phyloP scores from a whole-genome alignment of 2,888 invertebrate species.

The Troides oblongomaculatus region DNA sequence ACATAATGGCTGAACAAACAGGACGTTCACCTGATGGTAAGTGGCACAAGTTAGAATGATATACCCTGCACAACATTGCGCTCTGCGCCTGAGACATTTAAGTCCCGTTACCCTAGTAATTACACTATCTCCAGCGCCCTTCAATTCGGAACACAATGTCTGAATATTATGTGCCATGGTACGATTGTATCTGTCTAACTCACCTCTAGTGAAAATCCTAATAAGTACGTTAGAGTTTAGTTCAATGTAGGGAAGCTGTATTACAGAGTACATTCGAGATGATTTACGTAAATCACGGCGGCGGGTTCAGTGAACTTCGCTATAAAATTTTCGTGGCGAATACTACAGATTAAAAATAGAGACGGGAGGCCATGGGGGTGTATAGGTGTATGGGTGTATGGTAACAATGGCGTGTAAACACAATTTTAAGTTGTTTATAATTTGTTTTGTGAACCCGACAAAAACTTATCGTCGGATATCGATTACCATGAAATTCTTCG shows the following conservation, averaged over 20 bases:
- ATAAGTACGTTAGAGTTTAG: too few species aligned
- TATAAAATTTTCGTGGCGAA: constrained; percentile 30
- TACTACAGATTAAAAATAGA: constrained; percentile 33
- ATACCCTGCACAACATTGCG: too few species aligned
- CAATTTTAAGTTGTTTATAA: constrained; percentile 23
- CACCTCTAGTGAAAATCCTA: too few species aligned
- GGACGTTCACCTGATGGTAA: too few species aligned
- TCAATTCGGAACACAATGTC: too few species aligned
- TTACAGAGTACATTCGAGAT: constrained; percentile 5
- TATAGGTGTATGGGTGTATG: not conserved
- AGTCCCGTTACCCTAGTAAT: too few species aligned
- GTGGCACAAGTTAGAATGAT: too few species aligned
- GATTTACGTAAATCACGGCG: constrained; percentile 9
- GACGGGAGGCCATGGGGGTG: constrained; percentile 12
- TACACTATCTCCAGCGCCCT: too few species aligned
- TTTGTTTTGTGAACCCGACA: constrained; percentile 15
- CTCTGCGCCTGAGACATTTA: too few species aligned
- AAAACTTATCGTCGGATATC: constrained; percentile 15
- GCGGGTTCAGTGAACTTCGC: constrained; percentile 26
- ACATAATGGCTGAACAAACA: too few species aligned
- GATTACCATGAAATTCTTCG: constrained; percentile 4
- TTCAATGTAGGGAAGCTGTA: not conserved
- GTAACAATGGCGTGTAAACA: constrained; percentile 28
- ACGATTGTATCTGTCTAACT: too few species aligned
- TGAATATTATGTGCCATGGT: too few species aligned